Base-by-base conservation (phyloP, 2,888 invertebrate species). In the Drosophila kanekoi region DNA sequence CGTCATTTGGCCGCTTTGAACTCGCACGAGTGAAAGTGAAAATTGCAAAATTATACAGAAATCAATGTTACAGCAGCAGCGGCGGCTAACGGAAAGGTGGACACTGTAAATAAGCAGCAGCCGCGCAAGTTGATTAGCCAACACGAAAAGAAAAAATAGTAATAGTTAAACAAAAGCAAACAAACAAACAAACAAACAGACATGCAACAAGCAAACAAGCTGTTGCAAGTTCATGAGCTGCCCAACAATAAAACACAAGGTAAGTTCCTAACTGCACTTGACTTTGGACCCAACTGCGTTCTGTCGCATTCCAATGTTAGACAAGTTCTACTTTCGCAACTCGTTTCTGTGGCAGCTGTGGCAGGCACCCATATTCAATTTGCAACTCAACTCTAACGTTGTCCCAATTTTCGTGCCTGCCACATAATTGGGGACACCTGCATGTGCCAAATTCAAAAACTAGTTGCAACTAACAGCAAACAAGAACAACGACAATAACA, bases 1-100 rank as follows among this genome's bases (percentile, higher is more conserved):
- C 72, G 77, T 78, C 72, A 65, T 68, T 79, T 78, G 69, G 73
- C 45, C 62, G 79, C 60, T 76, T 81, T 79, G 79, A 76, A 76
- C 75, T 70, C 67, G 73, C 63, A 66, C 69, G 73, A 89, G 89
- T 90, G 89, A 89, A 89, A 90, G 90, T 88, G 90, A 89, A 90
- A 90, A 90, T 90, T 89, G 70, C 81, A 73, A 89, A 89, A 87
- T 87, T 82, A 88, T 76, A 86, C 72, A 81, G 70, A 88, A 80
- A 88, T 83, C 83, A 77, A 77, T 83, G 71, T 70, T 81, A 52
- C 75, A 64, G 49, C 75, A 64, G 52, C 76, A 49, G 37, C 44
- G 10, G 41, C 63, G 44, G 57, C 51, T 60, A 77, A 77, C 77
- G 48, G 43, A 66, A 72, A 61, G 63, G 44, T 79, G 79, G 61